Evolutionary conservation across 2,113 vertebrate genomes (phyloP).

Genomic region (Petaurus breviceps): DNA sequence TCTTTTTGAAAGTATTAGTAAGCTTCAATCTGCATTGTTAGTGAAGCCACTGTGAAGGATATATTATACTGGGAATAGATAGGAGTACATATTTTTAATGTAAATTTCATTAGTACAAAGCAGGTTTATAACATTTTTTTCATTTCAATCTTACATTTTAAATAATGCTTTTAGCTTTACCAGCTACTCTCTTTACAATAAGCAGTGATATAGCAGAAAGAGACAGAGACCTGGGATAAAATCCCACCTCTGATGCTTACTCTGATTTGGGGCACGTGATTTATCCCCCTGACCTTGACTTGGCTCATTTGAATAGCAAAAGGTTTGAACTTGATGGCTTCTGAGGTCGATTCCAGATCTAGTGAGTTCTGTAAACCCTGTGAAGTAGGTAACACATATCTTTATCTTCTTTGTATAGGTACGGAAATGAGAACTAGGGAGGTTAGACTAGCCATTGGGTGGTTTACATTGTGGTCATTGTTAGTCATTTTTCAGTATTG

Average conservation of each 20-base stretch:
- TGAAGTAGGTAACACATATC: neutral
- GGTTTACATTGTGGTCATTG: neutral
- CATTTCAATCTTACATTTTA: neutral
- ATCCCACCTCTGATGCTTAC: neutral
- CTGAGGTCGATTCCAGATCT: neutral
- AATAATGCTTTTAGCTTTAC: neutral
- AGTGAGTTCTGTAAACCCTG: neutral
- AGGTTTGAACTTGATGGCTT: neutral
- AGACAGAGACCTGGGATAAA: neutral
- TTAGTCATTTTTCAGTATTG: no score
- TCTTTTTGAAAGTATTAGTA: neutral
- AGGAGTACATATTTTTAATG: neutral
- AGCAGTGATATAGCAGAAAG: neutral
- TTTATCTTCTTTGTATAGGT: neutral
- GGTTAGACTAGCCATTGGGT: neutral
- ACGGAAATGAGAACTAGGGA: neutral
- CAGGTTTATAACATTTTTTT: neutral
- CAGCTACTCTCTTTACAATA: neutral
- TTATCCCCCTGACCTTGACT: neutral
- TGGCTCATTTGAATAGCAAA: neutral
- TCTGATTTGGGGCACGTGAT: neutral
- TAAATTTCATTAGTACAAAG: neutral
- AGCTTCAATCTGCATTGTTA: neutral
- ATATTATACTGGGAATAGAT: neutral
- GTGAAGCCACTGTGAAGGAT: neutral